Base-by-base conservation (phyloP, 2,888 invertebrate species). In the Tuberolachnus salignus region DNA sequence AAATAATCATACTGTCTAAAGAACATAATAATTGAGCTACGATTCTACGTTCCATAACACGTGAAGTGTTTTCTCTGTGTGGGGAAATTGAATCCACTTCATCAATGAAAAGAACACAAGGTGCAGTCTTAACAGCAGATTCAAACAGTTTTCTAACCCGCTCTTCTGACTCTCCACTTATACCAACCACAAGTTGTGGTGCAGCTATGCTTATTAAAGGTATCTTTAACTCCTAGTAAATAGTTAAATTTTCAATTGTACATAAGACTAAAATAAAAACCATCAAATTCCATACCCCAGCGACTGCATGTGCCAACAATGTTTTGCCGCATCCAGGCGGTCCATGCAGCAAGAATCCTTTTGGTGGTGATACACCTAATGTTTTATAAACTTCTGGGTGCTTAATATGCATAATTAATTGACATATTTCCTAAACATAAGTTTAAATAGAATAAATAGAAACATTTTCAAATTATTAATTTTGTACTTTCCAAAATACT, bases 261-360 rank as follows among this genome's bases (percentile, higher is more conserved):
- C n/a, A 70, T 19, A 42, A 61, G 53, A 70, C 16, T 42, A 49
- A 23, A n/a, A 42, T 10, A 49, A 67, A 57, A 70, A 59, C 74
- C 42, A 46, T n/a, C 14, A 34, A 34, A 13, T 53, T 55, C 57
- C 87, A 86, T 86, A 91, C 91, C 71, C 94, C 94, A 42, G 94
- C 92, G 83, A 94, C 92, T 2, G 94, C 93, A 84, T 92, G 88
- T 0, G 94, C 94, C 81, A 94, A 84, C 78, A 94, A 87, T 3
- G 93, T 93, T 86, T 94, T 94, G 0, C 98, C 98, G 85, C 96
- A 95, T 0, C 98, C 98, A 0, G 98, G 95, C 0, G 98, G 98
- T 0, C 98, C 98, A 85, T 98, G 97, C 66, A 98, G 87, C 70
- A 99, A 86, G 83, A 98, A 92, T 42, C 97, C 98, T 84, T 94